A percentile compares a stretch with the other conserved stretches of the same genome.
Conservation (phyloP, 2,113 vertebrate species). For the Martes martes region DNA sequence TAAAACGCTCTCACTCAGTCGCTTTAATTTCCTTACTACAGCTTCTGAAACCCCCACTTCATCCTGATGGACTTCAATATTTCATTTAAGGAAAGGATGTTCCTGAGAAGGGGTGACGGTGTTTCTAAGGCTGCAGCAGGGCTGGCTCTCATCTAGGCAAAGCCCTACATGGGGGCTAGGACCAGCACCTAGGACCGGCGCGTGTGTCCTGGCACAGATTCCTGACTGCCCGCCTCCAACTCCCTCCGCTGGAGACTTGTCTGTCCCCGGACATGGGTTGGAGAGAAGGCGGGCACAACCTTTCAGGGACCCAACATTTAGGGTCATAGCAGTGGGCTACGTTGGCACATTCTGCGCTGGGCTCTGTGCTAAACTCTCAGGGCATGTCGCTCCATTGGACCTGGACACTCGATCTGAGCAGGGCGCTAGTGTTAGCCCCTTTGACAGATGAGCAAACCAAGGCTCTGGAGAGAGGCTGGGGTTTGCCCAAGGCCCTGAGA, state of each 20-base stretch:
- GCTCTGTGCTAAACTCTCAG: background rate
- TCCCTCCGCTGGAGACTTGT: background rate
- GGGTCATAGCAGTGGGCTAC: accelerated
- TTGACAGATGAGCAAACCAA: background rate
- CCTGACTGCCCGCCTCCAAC: accelerated
- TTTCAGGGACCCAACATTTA: background rate
- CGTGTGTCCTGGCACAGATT: accelerated
- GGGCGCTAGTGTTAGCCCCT: accelerated
- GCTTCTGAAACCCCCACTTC: background rate
- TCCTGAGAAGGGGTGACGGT: background rate
- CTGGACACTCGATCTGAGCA: background rate
- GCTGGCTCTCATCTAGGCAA: too few relatives aligned
- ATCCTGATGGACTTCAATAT: background rate
- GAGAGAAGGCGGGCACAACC: background rate
- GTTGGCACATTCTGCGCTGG: accelerated
- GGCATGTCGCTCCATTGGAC: accelerated
- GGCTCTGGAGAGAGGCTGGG: background rate
- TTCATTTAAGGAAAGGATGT: background rate
- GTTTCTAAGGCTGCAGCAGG: background rate
- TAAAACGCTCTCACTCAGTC: slow-evolving; percentile 16
- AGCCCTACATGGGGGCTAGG: accelerated
- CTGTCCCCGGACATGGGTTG: accelerated
- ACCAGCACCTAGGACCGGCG: background rate
- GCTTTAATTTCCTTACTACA: slow-evolving; percentile 42
- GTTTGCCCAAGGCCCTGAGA: too few relatives aligned